Conservation (phyloP, 2,113 vertebrate genomes). For the Aldabrachelys gigantea region DNA sequence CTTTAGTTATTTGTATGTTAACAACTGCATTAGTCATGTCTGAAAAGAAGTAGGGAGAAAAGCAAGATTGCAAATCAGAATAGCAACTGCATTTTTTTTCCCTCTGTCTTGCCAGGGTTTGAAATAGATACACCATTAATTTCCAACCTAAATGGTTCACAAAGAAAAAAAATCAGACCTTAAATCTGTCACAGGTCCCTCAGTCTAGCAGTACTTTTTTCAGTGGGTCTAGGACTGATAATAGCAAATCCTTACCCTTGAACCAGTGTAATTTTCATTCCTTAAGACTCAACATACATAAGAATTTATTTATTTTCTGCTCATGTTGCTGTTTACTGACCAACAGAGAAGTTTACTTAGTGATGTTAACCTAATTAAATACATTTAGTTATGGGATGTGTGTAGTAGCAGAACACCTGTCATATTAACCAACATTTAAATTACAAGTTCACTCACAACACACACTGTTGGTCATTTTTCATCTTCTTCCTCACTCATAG, state of each 20-base stretch:
- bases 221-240: neutral
- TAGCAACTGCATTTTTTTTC: fast-evolving
- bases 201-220: neutral
- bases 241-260: neutral
- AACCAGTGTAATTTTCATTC: neutral
- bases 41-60: neutral
- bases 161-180: neutral
- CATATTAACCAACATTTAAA: neutral
- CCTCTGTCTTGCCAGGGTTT: neutral
- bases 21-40: neutral
- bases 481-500: neutral
- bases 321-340: neutral
- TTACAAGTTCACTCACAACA: neutral
- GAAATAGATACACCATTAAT: neutral
- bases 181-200: neutral
- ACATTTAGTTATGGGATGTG: neutral
- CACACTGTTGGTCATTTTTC: neutral
- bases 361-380: neutral
- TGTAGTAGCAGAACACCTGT: neutral
- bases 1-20: neutral
- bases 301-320: neutral
- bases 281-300: neutral
- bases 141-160: neutral
- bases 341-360: neutral
- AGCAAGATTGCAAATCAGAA: neutral